Evolutionary conservation across 2,113 vertebrate genomes (phyloP), one percentile per base, ranked within the genome.

Genomic region (Cyanoramphus novaezelandiae): DNA sequence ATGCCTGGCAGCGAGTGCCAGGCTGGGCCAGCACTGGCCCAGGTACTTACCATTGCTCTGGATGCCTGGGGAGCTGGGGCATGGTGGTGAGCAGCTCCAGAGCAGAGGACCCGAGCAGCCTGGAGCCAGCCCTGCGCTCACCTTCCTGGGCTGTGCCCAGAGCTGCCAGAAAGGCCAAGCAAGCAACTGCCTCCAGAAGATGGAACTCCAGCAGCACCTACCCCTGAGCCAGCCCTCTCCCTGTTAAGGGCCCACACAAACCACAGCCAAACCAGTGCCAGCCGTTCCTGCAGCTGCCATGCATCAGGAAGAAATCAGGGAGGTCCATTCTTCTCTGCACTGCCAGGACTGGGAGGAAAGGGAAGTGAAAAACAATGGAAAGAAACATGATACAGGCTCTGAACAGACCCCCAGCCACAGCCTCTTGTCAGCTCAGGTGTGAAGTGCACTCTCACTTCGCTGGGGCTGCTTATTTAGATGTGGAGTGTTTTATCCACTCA

Each of bases 401-500:
- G 41, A 35, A 23, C 3, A 18, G 70, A 6, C 47, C 15, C 10
- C n/a, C 39, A 7, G 31, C 31, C 2, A 0, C 46, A 39, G 70
- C 71, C 23, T 10, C 60, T 24, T 8, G 4, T 10, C 75, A 16
- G 29, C 59, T 21, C 2, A 9, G 41, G 29, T 3, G 47, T 5
- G 29, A 31, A 15, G 64, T 1, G 41, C 41, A 0, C 41, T 10
- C 53, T 11, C 64, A 7, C 15, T 39, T 24, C 5, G 5, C 39
- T 4, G n/a, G 25, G 5, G 37, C 52, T 11, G 39, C 10, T 49
- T 57, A 2, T 70, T 47, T 7, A 7, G 29, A 8, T 8, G 5
- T 0, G 3, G 20, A 43, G 43, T 21, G 21, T 27, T 63, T 43
- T 14, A 13, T 5, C 17, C 18, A 1, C 49, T 24, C 29, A 24